Evolutionary conservation across 1,140 invertebrate species (phyloP).

Genomic region (Ruditapes philippinarum): DNA sequence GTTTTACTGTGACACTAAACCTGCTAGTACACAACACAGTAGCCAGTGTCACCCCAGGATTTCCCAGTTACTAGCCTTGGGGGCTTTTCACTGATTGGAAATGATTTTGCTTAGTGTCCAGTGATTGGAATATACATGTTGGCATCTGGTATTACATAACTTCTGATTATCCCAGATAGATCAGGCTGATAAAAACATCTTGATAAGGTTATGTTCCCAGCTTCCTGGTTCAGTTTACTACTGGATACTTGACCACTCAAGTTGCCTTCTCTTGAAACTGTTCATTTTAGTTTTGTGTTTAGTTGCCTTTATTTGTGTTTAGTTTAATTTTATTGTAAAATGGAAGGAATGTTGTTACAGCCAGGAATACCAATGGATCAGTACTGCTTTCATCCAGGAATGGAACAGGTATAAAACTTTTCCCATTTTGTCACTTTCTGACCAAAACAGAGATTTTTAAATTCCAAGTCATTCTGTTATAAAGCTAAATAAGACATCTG

Average conservation of each 20-base stretch:
- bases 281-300: not conserved
- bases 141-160: slow-evolving; percentile 57
- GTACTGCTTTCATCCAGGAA: slow-evolving; percentile 23
- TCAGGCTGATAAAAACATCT: not conserved
- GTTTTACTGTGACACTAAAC: too few relatives aligned
- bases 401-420: slow-evolving; percentile 7
- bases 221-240: not conserved
- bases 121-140: slow-evolving; percentile 21
- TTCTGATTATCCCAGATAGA: not conserved
- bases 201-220: not conserved
- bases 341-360: slow-evolving; percentile 19
- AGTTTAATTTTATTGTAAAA: not conserved
- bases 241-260: not conserved
- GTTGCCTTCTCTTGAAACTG: too few relatives aligned
- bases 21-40: too few relatives aligned
- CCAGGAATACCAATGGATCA: slow-evolving; percentile 31
- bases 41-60: not conserved
- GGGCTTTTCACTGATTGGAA: too few relatives aligned
- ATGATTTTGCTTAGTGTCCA: too few relatives aligned
- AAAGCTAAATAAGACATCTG: too few relatives aligned
- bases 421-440: not conserved
- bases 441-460: too few relatives aligned
- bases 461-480: too few relatives aligned
- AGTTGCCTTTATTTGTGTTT: not conserved
- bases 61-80: not conserved